These are phyloP conservation scores for Prunella strophiata DNA, from an alignment of 2,797 vertebrate species.

Conservation along the genomic window DNA sequence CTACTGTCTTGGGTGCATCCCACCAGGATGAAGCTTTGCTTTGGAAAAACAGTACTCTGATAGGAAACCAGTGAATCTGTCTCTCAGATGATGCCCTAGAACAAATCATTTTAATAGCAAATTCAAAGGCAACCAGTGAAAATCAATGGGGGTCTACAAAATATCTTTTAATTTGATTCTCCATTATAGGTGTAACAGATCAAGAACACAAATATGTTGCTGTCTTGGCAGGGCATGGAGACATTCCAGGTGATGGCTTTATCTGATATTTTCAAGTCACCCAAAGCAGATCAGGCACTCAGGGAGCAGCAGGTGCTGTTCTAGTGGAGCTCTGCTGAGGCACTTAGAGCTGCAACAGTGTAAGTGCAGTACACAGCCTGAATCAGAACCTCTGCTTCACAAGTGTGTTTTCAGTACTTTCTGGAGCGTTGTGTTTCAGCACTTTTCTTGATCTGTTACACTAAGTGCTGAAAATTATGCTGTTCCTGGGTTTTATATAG, in stretches of 20 bases:
- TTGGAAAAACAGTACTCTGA: neutral
- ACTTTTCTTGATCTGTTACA: neutral
- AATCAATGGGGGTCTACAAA: neutral
- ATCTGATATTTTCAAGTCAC: neutral
- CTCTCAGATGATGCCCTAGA: neutral
- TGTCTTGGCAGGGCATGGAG: fast-evolving
- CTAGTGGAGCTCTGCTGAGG: neutral
- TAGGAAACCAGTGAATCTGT: neutral
- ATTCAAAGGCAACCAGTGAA: neutral
- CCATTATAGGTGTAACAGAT: neutral
- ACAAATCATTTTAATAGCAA: neutral
- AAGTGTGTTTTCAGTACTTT: neutral
- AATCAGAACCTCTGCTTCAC: neutral
- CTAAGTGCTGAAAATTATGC: neutral
- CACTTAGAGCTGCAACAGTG: neutral
- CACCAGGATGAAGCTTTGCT: neutral
- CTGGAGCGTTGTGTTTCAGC: neutral
- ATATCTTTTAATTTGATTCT: neutral
- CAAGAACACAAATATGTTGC: neutral
- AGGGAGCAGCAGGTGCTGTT: neutral
- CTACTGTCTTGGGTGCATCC: neutral
- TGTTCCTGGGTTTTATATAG: neutral
- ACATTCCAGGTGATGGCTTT: neutral
- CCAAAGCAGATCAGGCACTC: fast-evolving
- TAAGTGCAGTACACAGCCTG: neutral